phyloP scores from a whole-genome alignment of 2,113 vertebrate species.

The Chionis minor region DNA sequence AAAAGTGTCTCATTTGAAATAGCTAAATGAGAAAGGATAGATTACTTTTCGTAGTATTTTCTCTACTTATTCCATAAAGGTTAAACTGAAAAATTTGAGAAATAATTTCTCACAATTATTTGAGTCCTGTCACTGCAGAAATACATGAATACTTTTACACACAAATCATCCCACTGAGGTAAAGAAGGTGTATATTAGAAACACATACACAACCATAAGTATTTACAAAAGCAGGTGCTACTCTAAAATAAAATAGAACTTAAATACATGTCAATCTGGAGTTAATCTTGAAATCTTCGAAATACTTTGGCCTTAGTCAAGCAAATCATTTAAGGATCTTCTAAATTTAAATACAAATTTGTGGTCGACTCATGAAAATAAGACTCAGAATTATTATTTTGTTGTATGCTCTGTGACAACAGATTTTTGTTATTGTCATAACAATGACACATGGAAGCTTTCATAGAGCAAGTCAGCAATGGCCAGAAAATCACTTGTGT shows the following conservation, averaged over 20 bases:
- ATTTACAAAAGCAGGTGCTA: not conserved
- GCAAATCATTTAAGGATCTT: not conserved
- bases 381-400: not conserved
- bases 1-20: not conserved
- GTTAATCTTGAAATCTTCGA: not conserved
- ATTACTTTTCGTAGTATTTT: not conserved
- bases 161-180: not conserved
- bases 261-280: not conserved
- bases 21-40: not conserved
- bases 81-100: not conserved
- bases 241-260: not conserved
- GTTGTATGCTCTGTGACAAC: not conserved
- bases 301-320: not conserved
- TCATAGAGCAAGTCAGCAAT: not conserved
- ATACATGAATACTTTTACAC: not conserved
- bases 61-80: not conserved
- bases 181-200: not conserved
- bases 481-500: not conserved
- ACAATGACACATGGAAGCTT: not conserved
- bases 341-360: not conserved
- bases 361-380: not conserved
- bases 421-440: not conserved
- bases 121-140: not conserved
- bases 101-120: not conserved
- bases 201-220: not conserved